phyloP scores from a whole-genome alignment of 1,140 invertebrate genomes.

The Globodera ellingtonae region DNA sequence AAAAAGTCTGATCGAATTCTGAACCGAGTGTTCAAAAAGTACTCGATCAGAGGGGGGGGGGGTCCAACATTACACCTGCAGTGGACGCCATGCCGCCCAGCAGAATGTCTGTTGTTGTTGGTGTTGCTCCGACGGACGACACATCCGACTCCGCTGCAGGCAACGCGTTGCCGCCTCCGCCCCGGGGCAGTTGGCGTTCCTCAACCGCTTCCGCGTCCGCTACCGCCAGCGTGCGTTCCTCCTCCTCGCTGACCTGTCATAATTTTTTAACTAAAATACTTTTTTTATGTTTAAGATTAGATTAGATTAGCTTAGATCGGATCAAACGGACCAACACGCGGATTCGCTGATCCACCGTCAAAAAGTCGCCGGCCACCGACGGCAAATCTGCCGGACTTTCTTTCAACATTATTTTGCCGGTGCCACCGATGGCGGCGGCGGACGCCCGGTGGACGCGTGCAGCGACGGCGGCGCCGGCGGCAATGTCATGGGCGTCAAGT shows the following conservation, averaged over 20 bases:
- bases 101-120: neutral
- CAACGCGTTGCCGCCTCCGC: slow-evolving; percentile 7
- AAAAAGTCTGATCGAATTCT: no score
- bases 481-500: neutral
- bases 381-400: neutral
- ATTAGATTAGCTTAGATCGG: neutral
- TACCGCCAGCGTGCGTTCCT: neutral
- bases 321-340: slow-evolving; percentile 38
- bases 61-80: neutral
- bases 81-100: neutral
- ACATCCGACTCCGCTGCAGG: neutral
- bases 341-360: slow-evolving; percentile 48
- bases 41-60: no score
- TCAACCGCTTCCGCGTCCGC: slow-evolving; percentile 10
- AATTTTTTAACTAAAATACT: neutral
- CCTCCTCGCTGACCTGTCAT: neutral
- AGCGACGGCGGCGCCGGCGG: neutral
- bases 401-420: slow-evolving; percentile 17
- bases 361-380: slow-evolving; percentile 25
- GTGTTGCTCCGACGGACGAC: neutral
- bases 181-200: neutral
- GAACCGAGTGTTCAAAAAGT: no score
- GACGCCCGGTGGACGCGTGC: neutral
- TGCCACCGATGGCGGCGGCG: slow-evolving; percentile 7
- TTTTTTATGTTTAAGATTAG: neutral